Evolutionary conservation across 2,797 vertebrate genomes (phyloP).

Genomic region (Amazona finschi): DNA sequence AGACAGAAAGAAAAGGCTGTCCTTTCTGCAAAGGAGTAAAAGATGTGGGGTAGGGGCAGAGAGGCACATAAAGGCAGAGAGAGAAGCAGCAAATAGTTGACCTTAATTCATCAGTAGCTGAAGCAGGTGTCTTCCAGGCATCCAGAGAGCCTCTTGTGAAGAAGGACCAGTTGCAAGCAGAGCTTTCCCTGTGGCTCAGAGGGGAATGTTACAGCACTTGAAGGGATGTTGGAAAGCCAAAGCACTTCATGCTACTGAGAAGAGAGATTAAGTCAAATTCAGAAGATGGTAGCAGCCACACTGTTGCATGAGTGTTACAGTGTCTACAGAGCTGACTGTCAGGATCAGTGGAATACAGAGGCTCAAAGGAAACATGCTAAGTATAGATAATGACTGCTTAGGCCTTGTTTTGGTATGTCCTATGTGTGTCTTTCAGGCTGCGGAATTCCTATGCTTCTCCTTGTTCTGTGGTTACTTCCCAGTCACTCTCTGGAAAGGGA

Average conservation of each 20-base stretch:
- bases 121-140: neutral
- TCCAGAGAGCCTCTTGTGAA: too few relatives aligned
- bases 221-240: neutral
- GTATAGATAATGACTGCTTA: fast-evolving
- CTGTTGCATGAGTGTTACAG: fast-evolving
- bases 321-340: neutral
- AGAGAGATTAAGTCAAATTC: neutral
- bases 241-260: neutral
- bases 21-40: neutral
- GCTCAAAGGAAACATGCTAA: neutral
- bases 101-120: neutral
- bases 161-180: neutral
- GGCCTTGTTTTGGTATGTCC: neutral
- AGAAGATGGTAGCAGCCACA: neutral
- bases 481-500: neutral
- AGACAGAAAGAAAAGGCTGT: neutral
- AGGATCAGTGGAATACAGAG: neutral
- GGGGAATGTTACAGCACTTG: fast-evolving
- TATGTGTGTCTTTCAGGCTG: neutral
- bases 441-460: neutral
- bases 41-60: neutral
- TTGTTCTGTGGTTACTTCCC: neutral
- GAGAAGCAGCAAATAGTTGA: neutral
- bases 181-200: fast-evolving
- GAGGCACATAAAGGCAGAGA: too few relatives aligned